Evolutionary conservation across 2,797 vertebrate species (phyloP).

Genomic region (Momotus momota): DNA sequence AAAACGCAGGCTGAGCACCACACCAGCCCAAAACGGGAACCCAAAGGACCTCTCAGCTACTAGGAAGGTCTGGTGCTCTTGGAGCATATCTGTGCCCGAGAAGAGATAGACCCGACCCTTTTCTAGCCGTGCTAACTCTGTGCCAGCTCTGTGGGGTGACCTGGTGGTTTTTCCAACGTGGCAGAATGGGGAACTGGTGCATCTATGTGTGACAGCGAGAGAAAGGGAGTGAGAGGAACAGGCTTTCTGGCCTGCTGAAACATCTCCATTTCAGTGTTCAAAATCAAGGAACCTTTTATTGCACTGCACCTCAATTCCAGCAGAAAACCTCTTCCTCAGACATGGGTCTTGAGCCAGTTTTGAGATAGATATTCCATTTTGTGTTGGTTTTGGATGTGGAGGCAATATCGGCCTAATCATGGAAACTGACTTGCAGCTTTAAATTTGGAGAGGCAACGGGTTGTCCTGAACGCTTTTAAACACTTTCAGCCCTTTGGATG

Average conservation of each 20-base stretch:
- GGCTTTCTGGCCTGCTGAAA: not conserved
- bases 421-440: conserved; percentile 1
- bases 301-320: not conserved
- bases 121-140: not conserved
- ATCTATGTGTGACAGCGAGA: not conserved
- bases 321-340: conserved; percentile 8
- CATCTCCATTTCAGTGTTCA: not conserved
- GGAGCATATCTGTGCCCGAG: not conserved
- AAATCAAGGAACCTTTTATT: not conserved
- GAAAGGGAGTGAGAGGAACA: rapidly evolving
- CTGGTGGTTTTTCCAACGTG: not conserved
- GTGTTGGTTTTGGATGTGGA: conserved; percentile 13
- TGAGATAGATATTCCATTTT: not conserved
- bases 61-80: not conserved
- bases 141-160: not conserved
- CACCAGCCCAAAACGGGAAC: not conserved
- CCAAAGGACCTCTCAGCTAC: not conserved
- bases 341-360: not conserved
- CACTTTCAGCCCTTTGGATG: not conserved
- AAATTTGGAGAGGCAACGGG: not conserved
- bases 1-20: not conserved
- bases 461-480: conserved; percentile 9
- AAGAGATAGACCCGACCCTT: not conserved
- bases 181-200: not conserved
- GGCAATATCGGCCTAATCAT: not conserved